Base-by-base conservation (phyloP, 1,140 invertebrate species). In the Scaptomyza graminum region DNA sequence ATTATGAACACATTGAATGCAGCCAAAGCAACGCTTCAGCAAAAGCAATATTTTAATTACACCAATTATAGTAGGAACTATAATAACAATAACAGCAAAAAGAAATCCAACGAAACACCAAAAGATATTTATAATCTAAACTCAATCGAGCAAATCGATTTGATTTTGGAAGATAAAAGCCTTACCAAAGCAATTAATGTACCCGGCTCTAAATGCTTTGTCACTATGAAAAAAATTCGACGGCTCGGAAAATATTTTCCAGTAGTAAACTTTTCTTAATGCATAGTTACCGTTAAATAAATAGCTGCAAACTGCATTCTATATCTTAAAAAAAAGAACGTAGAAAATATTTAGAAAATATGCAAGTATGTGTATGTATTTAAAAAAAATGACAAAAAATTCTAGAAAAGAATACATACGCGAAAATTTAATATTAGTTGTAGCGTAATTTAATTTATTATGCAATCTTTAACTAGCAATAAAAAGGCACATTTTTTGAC, bases 221-320 rank as follows among this genome's bases (percentile, higher is more conserved):
- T 90, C 46, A 90, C 90, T 57, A 91, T 92, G 62, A 93, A 93
- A 76, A 95, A 95, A 79, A 93, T 94, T 80, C 92, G 93, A 43
- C 85, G 94, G 49, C 90, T 95, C 3, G 94, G 94, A 50, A 93
- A 94, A 46, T 95, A 95, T 77, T 95, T 95, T 89, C 94, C 94
- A 57, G 94, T 95, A 60, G 85, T 91, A 54, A 91, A 91, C 64
- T 91, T 91, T 74, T 91, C 90, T 82, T 91, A 91, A 91, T 80
- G 74, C 37, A 64, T 84, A 67, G 64, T 61, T 69, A 69, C 49
- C 54, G 54, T 75, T 66, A 71, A 54, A 68, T 39, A 41, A 31
- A 44, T 52, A 63, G 74, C 57, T 84, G 80, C 79, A 84, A 84
- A 84, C 76, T 84, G 80, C 80, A 83, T 83, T 83, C 79, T 76